phyloP scores from a whole-genome alignment of 2,888 invertebrate species.

The Charanyca ferruginea region DNA sequence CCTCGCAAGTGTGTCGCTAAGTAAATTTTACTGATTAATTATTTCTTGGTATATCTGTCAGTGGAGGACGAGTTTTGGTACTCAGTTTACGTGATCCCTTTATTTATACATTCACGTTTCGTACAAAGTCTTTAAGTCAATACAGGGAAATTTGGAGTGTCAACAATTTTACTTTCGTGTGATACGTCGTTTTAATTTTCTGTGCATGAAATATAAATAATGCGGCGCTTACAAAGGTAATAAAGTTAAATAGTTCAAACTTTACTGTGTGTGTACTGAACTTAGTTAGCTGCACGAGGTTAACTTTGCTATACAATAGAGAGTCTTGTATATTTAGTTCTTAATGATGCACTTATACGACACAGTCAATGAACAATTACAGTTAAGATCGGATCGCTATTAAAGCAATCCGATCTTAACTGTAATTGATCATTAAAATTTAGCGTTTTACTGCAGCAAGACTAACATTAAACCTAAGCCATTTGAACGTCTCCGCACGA shows the following conservation, averaged over 20 bases:
- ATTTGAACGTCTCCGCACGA: slow-evolving; percentile 2
- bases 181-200: slow-evolving; percentile 11
- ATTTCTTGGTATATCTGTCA: slow-evolving; percentile 47
- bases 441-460: slow-evolving; percentile 7
- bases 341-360: slow-evolving; percentile 9
- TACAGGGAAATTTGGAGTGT: neutral
- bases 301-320: neutral
- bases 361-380: too few relatives aligned
- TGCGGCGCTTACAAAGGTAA: slow-evolving; percentile 5
- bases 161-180: neutral
- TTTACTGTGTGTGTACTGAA: too few relatives aligned
- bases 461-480: neutral
- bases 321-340: neutral
- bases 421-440: slow-evolving; percentile 5
- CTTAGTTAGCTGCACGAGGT: neutral
- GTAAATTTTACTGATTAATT: slow-evolving; percentile 56
- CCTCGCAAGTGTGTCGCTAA: slow-evolving; percentile 55
- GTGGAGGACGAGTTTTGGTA: slow-evolving; percentile 27
- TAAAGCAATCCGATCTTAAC: neutral
- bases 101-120: slow-evolving; percentile 18
- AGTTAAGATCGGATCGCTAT: neutral
- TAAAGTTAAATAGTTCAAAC: slow-evolving; percentile 17
- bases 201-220: neutral
- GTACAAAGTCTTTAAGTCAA: slow-evolving; percentile 13
- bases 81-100: slow-evolving; percentile 21